Evolutionary conservation across 2,113 vertebrate genomes (phyloP).

Genomic region (Oncorhynchus kisutch): DNA sequence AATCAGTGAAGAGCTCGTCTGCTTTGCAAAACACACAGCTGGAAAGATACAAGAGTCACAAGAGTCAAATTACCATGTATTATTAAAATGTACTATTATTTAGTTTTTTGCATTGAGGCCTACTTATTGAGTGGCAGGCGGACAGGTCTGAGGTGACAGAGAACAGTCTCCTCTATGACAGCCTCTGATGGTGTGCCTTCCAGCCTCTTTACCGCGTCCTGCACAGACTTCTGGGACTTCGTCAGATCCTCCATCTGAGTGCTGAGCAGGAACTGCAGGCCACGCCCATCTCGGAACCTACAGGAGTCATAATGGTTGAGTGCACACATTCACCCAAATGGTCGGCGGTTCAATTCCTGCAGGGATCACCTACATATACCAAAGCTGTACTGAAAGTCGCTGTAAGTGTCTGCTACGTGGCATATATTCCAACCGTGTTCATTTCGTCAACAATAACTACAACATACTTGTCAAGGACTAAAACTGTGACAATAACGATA

Average conservation of each 20-base stretch:
- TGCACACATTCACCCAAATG: not conserved
- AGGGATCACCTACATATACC: not conserved
- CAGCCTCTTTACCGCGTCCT: slow-evolving; percentile 88
- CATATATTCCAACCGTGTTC: too few relatives aligned
- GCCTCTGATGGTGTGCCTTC: slow-evolving; percentile 87
- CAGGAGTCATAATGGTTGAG: slow-evolving; percentile 17
- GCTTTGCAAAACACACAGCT: slow-evolving; percentile 98
- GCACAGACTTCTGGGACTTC: slow-evolving; percentile 90
- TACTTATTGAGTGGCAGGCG: slow-evolving; percentile 95
- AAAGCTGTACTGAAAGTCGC: not conserved
- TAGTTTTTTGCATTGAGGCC: not conserved
- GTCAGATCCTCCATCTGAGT: slow-evolving; percentile 88
- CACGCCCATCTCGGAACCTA: slow-evolving; percentile 90
- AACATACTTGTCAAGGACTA: too few relatives aligned
- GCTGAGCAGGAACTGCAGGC: slow-evolving; percentile 89
- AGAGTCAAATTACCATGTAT: not conserved
- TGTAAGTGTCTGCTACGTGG: too few relatives aligned
- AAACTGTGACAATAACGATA: too few relatives aligned
- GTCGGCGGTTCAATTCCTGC: not conserved
- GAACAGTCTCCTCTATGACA: slow-evolving; percentile 89
- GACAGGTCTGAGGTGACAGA: slow-evolving; percentile 89
- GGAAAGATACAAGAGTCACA: slow-evolving; percentile 39
- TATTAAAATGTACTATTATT: not conserved
- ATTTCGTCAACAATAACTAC: too few relatives aligned
- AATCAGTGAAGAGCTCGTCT: slow-evolving; percentile 95